Evolutionary conservation across 2,797 vertebrate species (phyloP), one percentile per base, ranked within the genome.

Genomic region (Synanceia verrucosa): DNA sequence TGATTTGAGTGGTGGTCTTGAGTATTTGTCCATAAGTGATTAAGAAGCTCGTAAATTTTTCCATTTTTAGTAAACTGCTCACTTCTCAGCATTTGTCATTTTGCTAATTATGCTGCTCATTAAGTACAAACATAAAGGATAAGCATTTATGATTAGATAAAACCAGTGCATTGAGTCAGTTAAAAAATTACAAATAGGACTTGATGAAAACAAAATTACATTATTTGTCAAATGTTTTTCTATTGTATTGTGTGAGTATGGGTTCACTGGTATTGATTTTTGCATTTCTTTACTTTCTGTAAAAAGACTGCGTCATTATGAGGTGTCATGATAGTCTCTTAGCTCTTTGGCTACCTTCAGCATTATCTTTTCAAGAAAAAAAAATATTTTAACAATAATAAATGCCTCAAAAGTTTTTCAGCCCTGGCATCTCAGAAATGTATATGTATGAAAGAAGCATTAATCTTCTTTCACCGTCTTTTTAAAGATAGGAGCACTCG

Each of bases 341-440:
- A 62, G 70, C 58, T 51, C 34, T 75, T 76, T 53, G 12, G 36
- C 61, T 65, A 48, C 53, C 41, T 79, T 77, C 61, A 61, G 63
- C 36, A 70, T 80, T 82, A 87, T 86, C 71, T 84, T 75, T 80
- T 85, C 65, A 83, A 84, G 66, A 78, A 79, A 69, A 46, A 55
- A 59, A 73, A 81, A 77, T 70, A 58, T 80, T 89, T 79, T 86
- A 77, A 88, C 78, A 86, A 64, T 73, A 89, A 91, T 79, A 86
- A 86, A 89, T 84, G 70, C 48, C 61, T 83, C 10, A 18, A 41
- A 43, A 53, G 73, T 83, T 82, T 62, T 75, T 28, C 50, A 63
- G 58, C 19, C 47, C 12, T 53, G 46, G 61, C 64, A 70, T 79
- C 73, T 52, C 24, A 73, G 11, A 79, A 79, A 51, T 60, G 53